Base-by-base conservation (phyloP, 2,113 vertebrate species). In the Naja naja region DNA sequence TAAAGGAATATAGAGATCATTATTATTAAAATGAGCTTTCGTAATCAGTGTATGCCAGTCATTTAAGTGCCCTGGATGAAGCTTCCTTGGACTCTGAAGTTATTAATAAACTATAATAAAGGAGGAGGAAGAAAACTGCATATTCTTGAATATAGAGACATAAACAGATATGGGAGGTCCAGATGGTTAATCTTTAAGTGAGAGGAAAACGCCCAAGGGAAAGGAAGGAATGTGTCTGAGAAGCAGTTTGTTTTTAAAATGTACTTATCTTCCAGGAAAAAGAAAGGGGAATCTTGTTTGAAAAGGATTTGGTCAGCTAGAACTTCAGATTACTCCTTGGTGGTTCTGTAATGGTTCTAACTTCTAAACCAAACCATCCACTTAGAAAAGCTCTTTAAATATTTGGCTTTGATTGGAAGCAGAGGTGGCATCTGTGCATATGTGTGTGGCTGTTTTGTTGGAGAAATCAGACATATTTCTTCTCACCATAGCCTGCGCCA, bases 81-180 rank as follows among this genome's bases (percentile, higher is more conserved):
- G 3, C 8, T 25, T 52, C 52, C 20, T 25, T 58, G 58, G 55
- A 58, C 25, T 64, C 39, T 85, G 43, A 86, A 81, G 39, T n/a
- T 47, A 86, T 39, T 39, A 39, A 85, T 85, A 85, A 27, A 30
- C 20, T 52, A 23, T 34, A 69, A 43, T 23, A 14, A 43, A 81
- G 56, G 53, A 39, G 69, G 30, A 52, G 52, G 39, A 58, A 52
- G 34, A 25, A 25, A 81, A 81, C 14, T 39, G 54, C 34, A 64
- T 16, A 20, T 60, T 60, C 30, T 74, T 27, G 4, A 69, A 49
- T 45, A 54, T 11, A 27, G 39, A 64, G 8, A 60, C 85, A 47
- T 90, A 90, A 90, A 87, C 92, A 64, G 54, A 87, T 90, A 87
- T 53, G 92, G 88, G 92, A 93, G 92, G 92, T 90, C 92, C 88